These are phyloP conservation scores for Venustaconcha ellipsiformis DNA, from an alignment of 1,140 invertebrate genomes.

Conservation along the genomic window DNA sequence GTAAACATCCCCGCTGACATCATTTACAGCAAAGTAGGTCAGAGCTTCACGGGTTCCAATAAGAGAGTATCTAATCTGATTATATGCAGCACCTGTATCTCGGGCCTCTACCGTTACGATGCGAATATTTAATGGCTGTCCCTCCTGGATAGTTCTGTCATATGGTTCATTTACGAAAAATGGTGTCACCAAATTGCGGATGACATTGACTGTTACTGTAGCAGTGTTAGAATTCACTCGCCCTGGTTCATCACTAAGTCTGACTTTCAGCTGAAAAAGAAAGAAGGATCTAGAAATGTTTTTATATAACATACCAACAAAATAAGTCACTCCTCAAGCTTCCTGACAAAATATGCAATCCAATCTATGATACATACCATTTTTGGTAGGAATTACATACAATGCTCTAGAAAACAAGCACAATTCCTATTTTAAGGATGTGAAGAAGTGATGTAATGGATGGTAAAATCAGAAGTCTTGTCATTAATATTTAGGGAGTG, in stretches of 20 bases:
- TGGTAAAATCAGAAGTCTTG: too few relatives aligned
- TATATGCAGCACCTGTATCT: slow-evolving; percentile 42
- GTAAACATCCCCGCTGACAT: slow-evolving; percentile 70
- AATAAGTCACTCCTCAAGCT: background rate
- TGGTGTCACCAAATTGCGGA: slow-evolving; percentile 46
- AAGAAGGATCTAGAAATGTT: background rate
- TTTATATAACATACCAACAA: too few relatives aligned
- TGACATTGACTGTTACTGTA: slow-evolving; percentile 48
- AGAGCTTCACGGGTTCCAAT: slow-evolving; percentile 51
- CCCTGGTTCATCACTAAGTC: slow-evolving; percentile 16
- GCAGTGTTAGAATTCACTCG: slow-evolving; percentile 29
- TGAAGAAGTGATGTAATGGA: too few relatives aligned
- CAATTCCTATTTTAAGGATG: too few relatives aligned
- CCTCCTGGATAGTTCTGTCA: slow-evolving; percentile 25
- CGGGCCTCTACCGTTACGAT: slow-evolving; percentile 34
- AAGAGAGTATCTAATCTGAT: slow-evolving; percentile 26
- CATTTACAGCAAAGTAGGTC: slow-evolving; percentile 82
- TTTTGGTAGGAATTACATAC: too few relatives aligned
- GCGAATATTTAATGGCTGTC: slow-evolving; percentile 11
- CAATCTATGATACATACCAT: too few relatives aligned
- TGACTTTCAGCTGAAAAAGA: slow-evolving; percentile 16
- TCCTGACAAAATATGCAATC: too few relatives aligned
- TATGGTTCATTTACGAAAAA: slow-evolving; percentile 46
- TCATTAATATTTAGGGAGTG: too few relatives aligned
- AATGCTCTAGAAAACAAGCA: too few relatives aligned